Base-by-base conservation (phyloP, 2,797 vertebrate species). In the Bufotes viridis region DNA sequence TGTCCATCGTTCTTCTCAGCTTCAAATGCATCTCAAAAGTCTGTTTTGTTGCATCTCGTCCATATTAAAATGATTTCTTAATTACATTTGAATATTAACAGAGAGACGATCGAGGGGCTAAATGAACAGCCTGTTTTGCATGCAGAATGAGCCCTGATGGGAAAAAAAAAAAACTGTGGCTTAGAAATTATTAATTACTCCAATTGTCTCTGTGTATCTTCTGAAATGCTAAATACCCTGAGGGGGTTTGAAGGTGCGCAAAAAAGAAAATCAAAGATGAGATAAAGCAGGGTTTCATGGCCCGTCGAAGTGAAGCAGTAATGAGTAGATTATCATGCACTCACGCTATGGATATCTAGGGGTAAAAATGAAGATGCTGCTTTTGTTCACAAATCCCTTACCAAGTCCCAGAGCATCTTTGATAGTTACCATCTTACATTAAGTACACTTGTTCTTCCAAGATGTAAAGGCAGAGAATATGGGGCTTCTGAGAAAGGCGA, bases 11-110 rank as follows among this genome's bases (percentile, higher is more conserved):
- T 51, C 14, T 29, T 24, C 53, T 15, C 18, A 26, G 70, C 80
- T 78, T 89, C 63, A 86, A 87, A 87, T 87, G 29, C 34, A 86
- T 82, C 84, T 49, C 12, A 34, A n/a, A 86, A 69, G 51, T 63
- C 79, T 83, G 80, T 72, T 82, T 82, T 78, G 53, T 74, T 86
- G 84, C 24, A 8, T 79, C 74, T 86, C 84, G 51, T 89, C 80
- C 84, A 89, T 89, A 83, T 82, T 82, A 82, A 89, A 89, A 83
- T 82, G 84, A 89, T 83, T 83, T 89, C 80, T 89, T 89, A 89
- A 89, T 89, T 89, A 89, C 88, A 89, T 89, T 87, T 86, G 84
- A 89, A 89, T 89, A 89, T 89, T 89, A 87, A 89, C 53, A 11
- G 72, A 34, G 22, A 83, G 55, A 34, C 70, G 72, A 78, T 86